These are phyloP conservation scores for Lates japonicus DNA, from an alignment of 2,797 vertebrate genomes.

Conservation along the genomic window DNA sequence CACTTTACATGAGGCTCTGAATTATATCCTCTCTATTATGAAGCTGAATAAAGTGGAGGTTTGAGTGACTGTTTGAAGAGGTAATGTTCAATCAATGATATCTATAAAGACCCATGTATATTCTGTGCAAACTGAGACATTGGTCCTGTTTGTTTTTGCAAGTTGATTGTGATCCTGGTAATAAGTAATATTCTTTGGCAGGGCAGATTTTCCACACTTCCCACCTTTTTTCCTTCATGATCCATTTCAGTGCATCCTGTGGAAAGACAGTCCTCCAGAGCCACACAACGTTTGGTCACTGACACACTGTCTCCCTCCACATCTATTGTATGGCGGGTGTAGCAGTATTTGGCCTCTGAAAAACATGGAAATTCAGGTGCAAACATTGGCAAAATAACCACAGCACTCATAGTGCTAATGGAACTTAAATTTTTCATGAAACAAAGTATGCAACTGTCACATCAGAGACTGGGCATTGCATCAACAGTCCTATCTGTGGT, in stretches of 20 bases:
- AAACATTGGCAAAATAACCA: too few relatives aligned
- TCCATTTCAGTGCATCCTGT: conserved; percentile 85
- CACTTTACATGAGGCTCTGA: too few relatives aligned
- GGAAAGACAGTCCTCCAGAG: conserved; percentile 87
- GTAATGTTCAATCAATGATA: too few relatives aligned
- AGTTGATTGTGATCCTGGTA: neutral
- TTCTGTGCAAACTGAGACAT: neutral
- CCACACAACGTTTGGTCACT: conserved; percentile 90
- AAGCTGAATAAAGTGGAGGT: too few relatives aligned
- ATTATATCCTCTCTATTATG: too few relatives aligned
- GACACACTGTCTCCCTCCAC: conserved; percentile 86
- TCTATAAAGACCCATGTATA: neutral
- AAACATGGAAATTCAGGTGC: neutral
- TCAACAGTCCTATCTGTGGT: too few relatives aligned
- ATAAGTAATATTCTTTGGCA: neutral
- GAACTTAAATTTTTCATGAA: too few relatives aligned
- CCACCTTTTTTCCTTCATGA: conserved; percentile 88
- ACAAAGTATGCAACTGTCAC: too few relatives aligned
- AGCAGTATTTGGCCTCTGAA: conserved; percentile 89
- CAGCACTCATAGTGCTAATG: too few relatives aligned
- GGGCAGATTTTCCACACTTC: neutral
- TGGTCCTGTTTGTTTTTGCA: neutral
- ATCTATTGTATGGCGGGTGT: conserved; percentile 88
- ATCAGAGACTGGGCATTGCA: too few relatives aligned
- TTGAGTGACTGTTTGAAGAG: too few relatives aligned